These are phyloP conservation scores for Sylvia borin DNA, from an alignment of 2,797 vertebrate species.

Conservation along the genomic window DNA sequence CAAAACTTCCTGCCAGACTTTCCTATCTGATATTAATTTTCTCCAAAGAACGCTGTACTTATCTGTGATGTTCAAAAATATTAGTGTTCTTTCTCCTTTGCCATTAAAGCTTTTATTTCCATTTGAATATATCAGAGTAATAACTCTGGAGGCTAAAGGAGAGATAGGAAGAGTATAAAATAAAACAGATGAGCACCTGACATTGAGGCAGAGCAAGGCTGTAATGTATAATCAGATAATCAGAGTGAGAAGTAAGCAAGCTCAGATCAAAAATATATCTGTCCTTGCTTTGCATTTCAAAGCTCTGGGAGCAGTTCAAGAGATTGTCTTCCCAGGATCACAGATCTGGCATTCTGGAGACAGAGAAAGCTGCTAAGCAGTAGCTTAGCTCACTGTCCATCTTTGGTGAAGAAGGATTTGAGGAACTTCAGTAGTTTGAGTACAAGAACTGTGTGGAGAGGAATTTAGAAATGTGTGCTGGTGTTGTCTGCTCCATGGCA, in stretches of 20 bases:
- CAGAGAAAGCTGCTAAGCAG: not conserved
- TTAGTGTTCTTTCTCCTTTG: not conserved
- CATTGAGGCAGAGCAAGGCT: not conserved
- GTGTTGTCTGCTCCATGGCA: not conserved
- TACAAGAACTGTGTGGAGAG: not conserved
- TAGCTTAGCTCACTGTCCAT: not conserved
- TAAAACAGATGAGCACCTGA: not conserved
- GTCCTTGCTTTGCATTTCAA: conserved; percentile 60
- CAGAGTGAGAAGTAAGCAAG: conserved; percentile 31
- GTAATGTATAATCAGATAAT: conserved; percentile 19
- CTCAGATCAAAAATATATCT: conserved; percentile 44
- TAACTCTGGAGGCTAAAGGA: not conserved
- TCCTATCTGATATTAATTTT: not conserved
- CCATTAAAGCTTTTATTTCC: conserved; percentile 26
- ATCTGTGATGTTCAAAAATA: conserved; percentile 9
- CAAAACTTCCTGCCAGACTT: not conserved
- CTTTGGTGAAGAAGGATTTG: not conserved
- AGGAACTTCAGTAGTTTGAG: not conserved
- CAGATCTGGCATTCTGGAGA: not conserved
- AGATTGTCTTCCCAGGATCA: not conserved
- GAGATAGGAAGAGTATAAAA: not conserved
- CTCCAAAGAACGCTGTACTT: not conserved
- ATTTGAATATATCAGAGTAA: conserved; percentile 15
- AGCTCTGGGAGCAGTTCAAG: conserved; percentile 17
- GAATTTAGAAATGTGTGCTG: not conserved